Conservation (phyloP, 1,140 invertebrate genomes). For the Sminthurinus signatus region DNA sequence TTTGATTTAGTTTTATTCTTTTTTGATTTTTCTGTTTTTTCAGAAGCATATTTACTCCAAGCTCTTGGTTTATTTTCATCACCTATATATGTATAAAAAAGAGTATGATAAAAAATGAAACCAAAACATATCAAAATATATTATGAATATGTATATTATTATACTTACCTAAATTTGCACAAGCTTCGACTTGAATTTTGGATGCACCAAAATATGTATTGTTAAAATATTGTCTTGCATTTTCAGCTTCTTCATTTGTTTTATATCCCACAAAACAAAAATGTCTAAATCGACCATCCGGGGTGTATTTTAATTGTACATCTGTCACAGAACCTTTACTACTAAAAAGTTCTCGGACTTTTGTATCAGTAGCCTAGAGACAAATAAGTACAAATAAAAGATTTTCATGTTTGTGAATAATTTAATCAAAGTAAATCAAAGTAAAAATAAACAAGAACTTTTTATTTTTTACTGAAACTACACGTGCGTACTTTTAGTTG, state of each 20-base stretch:
- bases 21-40: constrained; percentile 52
- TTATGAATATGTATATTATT: no score
- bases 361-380: constrained; percentile 68
- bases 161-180: constrained; percentile 57
- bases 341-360: constrained; percentile 67
- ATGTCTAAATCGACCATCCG: constrained; percentile 80
- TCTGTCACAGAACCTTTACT: constrained; percentile 81
- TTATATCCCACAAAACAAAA: constrained; percentile 90
- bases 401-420: background rate
- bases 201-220: constrained; percentile 74
- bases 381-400: constrained; percentile 42
- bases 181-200: constrained; percentile 70
- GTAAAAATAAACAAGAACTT: background rate
- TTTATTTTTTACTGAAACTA: constrained; percentile 8
- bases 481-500: constrained; percentile 8
- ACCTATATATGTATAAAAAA: constrained; percentile 52
- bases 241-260: constrained; percentile 65
- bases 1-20: no score
- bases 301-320: constrained; percentile 82
- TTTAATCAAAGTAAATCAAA: background rate
- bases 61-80: constrained; percentile 76
- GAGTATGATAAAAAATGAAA: constrained; percentile 15
- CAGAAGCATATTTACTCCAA: constrained; percentile 77
- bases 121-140: no score
- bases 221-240: constrained; percentile 70